Evolutionary conservation across 2,888 invertebrate species (phyloP), one percentile per base, ranked within the genome.

Genomic region (Drosophila gaucha): DNA sequence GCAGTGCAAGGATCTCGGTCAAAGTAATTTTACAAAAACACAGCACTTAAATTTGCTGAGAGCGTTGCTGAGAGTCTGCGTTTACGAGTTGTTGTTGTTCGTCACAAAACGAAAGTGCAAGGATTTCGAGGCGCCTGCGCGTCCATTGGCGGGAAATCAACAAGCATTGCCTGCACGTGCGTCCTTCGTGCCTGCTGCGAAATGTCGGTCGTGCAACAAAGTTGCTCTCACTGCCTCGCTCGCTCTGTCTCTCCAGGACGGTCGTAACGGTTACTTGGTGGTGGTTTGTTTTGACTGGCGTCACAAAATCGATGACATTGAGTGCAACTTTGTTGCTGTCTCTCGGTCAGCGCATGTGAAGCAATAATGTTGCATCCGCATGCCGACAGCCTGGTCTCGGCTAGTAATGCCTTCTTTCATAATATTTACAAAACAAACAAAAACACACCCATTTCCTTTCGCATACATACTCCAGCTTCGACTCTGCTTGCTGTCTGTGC

Each of bases 21-120:
- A 91, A 91, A 91, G 91, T 91, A 91, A 91, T 89, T 89, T 91
- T 91, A 91, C 91, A 91, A 88, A 89, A 85, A 74, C 83, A 78
- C 71, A 67, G 49, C 64, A 62, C 64, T 62, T 67, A 76, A 62
- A 66, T 51, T 59, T 33, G 43, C 26, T 57, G 55, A 49, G 83
- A 74, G 86, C 51, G 39, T 18, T 31, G 22, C 47, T 44, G 66
- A 73, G 74, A 63, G 80, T 39, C 24, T 16, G 10, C 20, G 30
- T 31, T 18, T 57, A 39, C 49, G 50, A 18, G 31, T 36, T 33
- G 52, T 49, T 51, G 55, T 43, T 28, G 18, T 59, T 30, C 46
- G 52, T 49, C 57, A 64, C 30, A 38, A 79, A 90, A 89, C 86
- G 90, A 90, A 90, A 91, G 90, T 90, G 89, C 85, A 86, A 89